Percentiles rank a stretch among this genome's conserved stretches.
Evolutionary conservation across 1,140 invertebrate genomes (phyloP).

Genomic region (Macrostomum lignano): DNA sequence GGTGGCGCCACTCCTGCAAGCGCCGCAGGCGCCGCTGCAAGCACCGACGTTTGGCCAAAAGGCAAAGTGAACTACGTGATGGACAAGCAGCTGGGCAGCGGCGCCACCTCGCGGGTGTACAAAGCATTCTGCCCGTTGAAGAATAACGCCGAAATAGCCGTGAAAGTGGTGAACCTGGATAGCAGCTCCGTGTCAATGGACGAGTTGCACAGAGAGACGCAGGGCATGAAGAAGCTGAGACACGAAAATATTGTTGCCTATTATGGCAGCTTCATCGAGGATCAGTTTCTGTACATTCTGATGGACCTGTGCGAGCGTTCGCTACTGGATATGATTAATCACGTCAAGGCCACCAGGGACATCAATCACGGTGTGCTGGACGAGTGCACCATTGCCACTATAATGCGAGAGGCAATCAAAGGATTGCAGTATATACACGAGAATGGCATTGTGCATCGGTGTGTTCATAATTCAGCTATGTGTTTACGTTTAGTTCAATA

Average conservation of each 20-base stretch:
- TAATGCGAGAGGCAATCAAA: conserved; percentile 83
- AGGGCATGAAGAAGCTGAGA: conserved; percentile 90
- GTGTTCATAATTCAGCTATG: too few relatives aligned
- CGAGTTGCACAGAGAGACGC: conserved; percentile 69
- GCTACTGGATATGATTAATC: conserved; percentile 80
- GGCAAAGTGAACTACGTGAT: background rate
- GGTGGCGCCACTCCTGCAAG: too few relatives aligned
- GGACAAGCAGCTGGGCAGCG: background rate
- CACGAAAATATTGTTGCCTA: conserved; percentile 99
- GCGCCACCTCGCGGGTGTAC: conserved; percentile 4
- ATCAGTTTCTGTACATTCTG: conserved; percentile 86
- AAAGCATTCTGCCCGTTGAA: background rate
- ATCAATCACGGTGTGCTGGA: conserved; percentile 63
- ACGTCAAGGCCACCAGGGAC: conserved; percentile 49
- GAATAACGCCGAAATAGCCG: conserved; percentile 1
- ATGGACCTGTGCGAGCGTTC: conserved; percentile 46
- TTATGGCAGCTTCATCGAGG: conserved; percentile 74
- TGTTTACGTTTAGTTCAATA: too few relatives aligned
- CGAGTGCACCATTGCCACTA: conserved; percentile 86
- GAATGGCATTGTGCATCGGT: conserved; percentile 82
- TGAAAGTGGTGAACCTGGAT: conserved; percentile 6
- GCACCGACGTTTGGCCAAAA: too few relatives aligned
- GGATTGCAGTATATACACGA: conserved; percentile 94
- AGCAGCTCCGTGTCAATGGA: conserved; percentile 3
- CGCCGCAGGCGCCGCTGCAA: too few relatives aligned